phyloP scores from a whole-genome alignment of 2,113 vertebrate species.

The Acrocephalus kingi region DNA sequence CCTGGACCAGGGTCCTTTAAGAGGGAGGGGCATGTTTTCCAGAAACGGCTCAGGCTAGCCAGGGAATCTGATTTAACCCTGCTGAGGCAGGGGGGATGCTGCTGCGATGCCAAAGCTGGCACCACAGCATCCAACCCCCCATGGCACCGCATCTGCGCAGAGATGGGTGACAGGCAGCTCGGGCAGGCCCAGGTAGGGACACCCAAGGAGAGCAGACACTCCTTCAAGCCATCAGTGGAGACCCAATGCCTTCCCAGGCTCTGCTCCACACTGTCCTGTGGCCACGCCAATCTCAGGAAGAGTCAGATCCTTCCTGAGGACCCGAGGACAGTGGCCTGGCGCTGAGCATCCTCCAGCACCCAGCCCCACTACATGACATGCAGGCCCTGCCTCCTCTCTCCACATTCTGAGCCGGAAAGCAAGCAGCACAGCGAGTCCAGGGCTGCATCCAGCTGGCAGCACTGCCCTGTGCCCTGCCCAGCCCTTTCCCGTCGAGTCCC shows the following conservation, averaged over 20 bases:
- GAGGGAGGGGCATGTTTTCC: conserved; percentile 10
- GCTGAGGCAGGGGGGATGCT: neutral
- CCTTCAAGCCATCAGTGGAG: neutral
- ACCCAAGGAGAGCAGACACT: neutral
- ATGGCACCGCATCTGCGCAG: rapidly evolving
- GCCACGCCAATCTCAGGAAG: rapidly evolving
- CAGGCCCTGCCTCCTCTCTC: neutral
- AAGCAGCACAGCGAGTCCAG: neutral
- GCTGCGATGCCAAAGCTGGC: rapidly evolving
- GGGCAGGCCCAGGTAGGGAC: rapidly evolving
- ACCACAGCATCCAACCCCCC: rapidly evolving
- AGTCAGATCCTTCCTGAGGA: neutral
- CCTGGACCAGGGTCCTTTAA: neutral
- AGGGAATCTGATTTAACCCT: neutral
- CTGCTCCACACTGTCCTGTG: rapidly evolving
- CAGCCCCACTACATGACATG: neutral
- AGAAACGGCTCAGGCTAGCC: neutral
- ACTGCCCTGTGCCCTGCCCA: neutral
- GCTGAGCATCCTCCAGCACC: neutral
- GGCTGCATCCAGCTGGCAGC: neutral
- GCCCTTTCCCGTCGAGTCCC: neutral
- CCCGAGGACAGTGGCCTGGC: rapidly evolving
- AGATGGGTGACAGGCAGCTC: neutral
- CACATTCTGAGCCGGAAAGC: rapidly evolving
- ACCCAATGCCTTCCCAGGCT: rapidly evolving